phyloP scores from a whole-genome alignment of 2,113 vertebrate species.

The Dasyprocta punctata region DNA sequence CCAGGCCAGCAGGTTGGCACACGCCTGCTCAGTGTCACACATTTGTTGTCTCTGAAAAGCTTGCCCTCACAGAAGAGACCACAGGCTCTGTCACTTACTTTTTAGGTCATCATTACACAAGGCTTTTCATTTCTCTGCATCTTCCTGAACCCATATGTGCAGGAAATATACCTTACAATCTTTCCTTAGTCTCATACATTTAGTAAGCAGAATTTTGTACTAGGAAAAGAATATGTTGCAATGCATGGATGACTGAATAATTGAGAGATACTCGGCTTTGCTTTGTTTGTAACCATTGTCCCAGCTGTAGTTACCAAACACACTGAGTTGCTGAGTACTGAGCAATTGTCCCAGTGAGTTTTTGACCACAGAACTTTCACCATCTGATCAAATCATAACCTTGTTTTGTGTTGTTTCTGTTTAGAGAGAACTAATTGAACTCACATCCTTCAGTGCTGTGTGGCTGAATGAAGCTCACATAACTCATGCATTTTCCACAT shows the following conservation, averaged over 20 bases:
- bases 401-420: not conserved
- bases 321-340: not conserved
- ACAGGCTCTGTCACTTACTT: not conserved
- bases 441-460: fast-evolving
- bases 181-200: not conserved
- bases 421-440: not conserved
- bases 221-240: not conserved
- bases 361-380: not conserved
- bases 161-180: not conserved
- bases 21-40: not conserved
- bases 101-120: not conserved
- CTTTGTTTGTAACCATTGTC: not conserved
- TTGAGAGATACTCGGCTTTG: not conserved
- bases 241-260: not conserved
- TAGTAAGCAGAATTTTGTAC: not conserved
- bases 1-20: not conserved
- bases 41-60: not conserved
- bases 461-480: not conserved
- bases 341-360: not conserved
- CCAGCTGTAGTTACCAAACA: not conserved
- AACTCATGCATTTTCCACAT: not conserved
- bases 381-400: not conserved
- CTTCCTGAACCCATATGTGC: not conserved
- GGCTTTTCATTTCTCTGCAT: not conserved
- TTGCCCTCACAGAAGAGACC: not conserved